A percentile compares a stretch with the other conserved stretches of the same genome.
These are phyloP conservation scores for Cossypha heuglini DNA, from an alignment of 2,797 vertebrate species.

Conservation along the genomic window DNA sequence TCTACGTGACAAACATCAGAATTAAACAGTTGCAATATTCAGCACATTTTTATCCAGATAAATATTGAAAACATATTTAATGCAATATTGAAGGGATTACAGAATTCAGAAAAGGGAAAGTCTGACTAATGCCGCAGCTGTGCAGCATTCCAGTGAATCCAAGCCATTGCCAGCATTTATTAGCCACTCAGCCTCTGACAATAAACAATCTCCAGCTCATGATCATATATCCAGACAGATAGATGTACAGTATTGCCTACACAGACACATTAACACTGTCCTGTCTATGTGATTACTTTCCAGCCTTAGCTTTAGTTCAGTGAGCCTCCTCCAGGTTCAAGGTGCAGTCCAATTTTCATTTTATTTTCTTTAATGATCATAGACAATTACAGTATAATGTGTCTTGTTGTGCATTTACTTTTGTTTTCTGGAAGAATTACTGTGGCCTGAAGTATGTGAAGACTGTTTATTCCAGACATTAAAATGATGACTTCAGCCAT, in stretches of 20 bases:
- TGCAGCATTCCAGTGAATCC: slow-evolving; percentile 63
- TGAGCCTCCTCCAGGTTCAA: not conserved
- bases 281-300: not conserved
- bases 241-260: slow-evolving; percentile 11
- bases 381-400: not conserved
- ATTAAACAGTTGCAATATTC: slow-evolving; percentile 79
- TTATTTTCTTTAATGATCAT: not conserved
- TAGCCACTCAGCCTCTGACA: slow-evolving; percentile 69
- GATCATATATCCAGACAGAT: slow-evolving; percentile 46
- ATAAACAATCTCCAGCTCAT: slow-evolving; percentile 64
- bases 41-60: slow-evolving; percentile 78
- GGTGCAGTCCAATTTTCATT: not conserved
- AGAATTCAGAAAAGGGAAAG: slow-evolving; percentile 75
- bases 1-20: slow-evolving; percentile 74
- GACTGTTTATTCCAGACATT: not conserved
- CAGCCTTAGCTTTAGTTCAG: not conserved
- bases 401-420: not conserved
- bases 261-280: slow-evolving; percentile 12
- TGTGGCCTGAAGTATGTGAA: not conserved
- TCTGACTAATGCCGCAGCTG: slow-evolving; percentile 77
- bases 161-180: slow-evolving; percentile 70
- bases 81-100: slow-evolving; percentile 77
- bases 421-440: not conserved
- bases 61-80: slow-evolving; percentile 85
- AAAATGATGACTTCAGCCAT: not conserved